Conservation (phyloP, 2,888 invertebrate species). For the Drosophila macrospina region DNA sequence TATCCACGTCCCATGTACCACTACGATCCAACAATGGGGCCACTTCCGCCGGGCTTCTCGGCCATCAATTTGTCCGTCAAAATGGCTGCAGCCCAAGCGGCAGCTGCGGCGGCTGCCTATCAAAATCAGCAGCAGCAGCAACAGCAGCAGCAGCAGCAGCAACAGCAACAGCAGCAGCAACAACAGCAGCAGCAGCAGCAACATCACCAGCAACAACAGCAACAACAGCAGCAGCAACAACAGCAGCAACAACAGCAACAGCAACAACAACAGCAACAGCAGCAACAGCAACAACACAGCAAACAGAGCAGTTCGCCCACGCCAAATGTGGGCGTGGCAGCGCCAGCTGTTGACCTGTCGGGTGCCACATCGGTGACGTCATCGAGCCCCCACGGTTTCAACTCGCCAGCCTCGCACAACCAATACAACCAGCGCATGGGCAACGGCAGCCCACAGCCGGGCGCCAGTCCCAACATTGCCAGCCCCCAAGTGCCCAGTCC, state of each 20-base stretch:
- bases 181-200: constrained; percentile 79
- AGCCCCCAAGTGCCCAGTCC: constrained; percentile 96
- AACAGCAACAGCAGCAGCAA: constrained; percentile 83
- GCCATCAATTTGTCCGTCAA: constrained; percentile 94
- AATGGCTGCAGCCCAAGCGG: constrained; percentile 87
- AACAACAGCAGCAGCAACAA: constrained; percentile 77
- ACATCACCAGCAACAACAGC: constrained; percentile 77
- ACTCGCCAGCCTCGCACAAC: constrained; percentile 84
- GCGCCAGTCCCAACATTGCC: constrained; percentile 93
- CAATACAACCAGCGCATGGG: constrained; percentile 85
- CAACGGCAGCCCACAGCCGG: constrained; percentile 92
- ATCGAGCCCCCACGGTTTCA: constrained; percentile 91
- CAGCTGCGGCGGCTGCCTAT: constrained; percentile 84
- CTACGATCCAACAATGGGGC: constrained; percentile 90
- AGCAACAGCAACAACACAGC: constrained; percentile 85
- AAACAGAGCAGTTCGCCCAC: constrained; percentile 88
- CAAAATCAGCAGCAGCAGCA: constrained; percentile 82
- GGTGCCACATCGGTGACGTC: constrained; percentile 92
- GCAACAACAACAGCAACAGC: constrained; percentile 71
- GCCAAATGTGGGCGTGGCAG: constrained; percentile 86
- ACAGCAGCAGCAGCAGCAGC: constrained; percentile 84
- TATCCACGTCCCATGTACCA: constrained; percentile 94
- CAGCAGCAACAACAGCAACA: constrained; percentile 73
- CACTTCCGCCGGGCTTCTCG: constrained; percentile 91
- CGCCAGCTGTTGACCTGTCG: constrained; percentile 93